A percentile compares a stretch with the other conserved stretches of the same genome.
Evolutionary conservation across 2,888 invertebrate species (phyloP).

Genomic region (Eupithecia tripunctaria): DNA sequence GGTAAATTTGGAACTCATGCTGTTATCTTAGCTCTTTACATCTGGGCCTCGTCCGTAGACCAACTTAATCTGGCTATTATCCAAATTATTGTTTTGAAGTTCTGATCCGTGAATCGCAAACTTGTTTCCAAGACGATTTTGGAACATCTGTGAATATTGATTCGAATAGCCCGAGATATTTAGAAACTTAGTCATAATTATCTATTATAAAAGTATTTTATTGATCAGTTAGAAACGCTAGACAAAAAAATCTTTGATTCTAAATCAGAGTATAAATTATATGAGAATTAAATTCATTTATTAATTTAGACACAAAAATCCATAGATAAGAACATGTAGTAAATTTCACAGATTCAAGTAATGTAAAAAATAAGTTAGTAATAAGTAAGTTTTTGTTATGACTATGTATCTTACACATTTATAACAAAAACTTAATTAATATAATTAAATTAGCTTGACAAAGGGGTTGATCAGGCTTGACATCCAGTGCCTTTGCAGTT

Average conservation of each 20-base stretch:
- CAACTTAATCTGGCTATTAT: slow-evolving; percentile 37
- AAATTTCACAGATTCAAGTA: no score
- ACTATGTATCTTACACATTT: no score
- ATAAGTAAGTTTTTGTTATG: background rate
- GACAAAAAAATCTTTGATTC: background rate
- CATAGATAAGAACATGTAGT: no score
- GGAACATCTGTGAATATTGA: slow-evolving; percentile 34
- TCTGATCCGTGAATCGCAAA: slow-evolving; percentile 45
- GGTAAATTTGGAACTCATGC: background rate
- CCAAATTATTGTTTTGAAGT: slow-evolving; percentile 39
- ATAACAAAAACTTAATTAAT: no score
- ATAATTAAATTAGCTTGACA: no score
- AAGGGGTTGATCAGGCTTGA: no score
- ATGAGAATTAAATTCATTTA: no score
- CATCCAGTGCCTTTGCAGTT: no score
- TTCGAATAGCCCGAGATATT: background rate
- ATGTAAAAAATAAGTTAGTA: no score
- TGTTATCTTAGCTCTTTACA: slow-evolving; percentile 18
- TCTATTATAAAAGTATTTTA: background rate
- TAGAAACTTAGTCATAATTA: background rate
- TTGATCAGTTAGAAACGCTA: background rate
- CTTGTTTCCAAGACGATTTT: slow-evolving; percentile 34
- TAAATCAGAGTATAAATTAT: no score
- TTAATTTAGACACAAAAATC: no score
- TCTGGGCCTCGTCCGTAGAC: slow-evolving; percentile 27